Percentiles rank a stretch among this genome's conserved stretches.
phyloP scores from a whole-genome alignment of 2,113 vertebrate genomes.

The Atrichornis clamosus region DNA sequence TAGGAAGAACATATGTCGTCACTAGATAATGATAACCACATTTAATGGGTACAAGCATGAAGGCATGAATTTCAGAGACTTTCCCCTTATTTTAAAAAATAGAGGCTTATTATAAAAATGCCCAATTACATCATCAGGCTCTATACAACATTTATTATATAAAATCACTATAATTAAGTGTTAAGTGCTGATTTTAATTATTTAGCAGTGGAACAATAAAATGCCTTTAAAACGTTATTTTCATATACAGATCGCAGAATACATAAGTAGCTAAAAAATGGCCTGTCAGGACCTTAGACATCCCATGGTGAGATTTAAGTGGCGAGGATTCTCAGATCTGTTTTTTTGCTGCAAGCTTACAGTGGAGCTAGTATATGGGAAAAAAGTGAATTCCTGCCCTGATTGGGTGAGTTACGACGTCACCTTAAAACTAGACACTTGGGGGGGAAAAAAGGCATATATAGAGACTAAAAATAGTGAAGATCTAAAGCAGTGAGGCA shows the following conservation, averaged over 20 bases:
- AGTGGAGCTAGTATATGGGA: not conserved
- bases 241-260: not conserved
- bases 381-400: not conserved
- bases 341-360: not conserved
- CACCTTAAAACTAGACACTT: not conserved
- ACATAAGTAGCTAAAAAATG: not conserved
- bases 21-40: slow-evolving; percentile 13
- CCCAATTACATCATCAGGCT: not conserved
- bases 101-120: not conserved
- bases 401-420: not conserved
- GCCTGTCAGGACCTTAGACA: not conserved
- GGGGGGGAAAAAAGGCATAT: not conserved
- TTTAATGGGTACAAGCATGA: slow-evolving; percentile 2
- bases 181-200: not conserved
- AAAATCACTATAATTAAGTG: slow-evolving; percentile 30
- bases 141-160: not conserved
- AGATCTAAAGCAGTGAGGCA: not conserved
- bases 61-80: not conserved
- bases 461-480: not conserved
- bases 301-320: not conserved
- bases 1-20: not conserved
- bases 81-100: not conserved
- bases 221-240: not conserved
- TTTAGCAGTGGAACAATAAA: slow-evolving; percentile 5
- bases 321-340: not conserved